Conservation (phyloP, 2,113 vertebrate genomes). For the Phrynosoma blainvillii region DNA sequence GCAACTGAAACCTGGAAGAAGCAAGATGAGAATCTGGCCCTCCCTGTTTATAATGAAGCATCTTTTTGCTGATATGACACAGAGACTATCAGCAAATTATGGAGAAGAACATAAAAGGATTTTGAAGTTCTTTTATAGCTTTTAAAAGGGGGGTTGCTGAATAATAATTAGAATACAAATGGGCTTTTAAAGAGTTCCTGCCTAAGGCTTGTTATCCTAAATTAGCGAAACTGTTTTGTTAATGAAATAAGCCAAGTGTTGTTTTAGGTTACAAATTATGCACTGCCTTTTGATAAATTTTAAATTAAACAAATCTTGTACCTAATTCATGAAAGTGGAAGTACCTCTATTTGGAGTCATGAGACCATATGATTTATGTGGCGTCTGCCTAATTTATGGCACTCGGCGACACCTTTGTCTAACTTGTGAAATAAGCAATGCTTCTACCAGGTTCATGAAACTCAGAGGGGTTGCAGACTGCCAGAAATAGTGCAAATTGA, state of each 20-base stretch:
- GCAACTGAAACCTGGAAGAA: conserved; percentile 47
- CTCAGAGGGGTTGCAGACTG: no score
- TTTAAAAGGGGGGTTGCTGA: conserved; percentile 7
- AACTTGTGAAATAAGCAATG: background rate
- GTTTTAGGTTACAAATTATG: conserved; percentile 5
- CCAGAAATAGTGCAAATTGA: no score
- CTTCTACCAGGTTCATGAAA: background rate
- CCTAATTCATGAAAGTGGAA: conserved; percentile 2
- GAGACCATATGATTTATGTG: background rate
- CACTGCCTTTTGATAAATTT: conserved; percentile 6
- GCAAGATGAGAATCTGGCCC: conserved; percentile 40
- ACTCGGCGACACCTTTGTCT: background rate
- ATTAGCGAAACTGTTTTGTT: conserved; percentile 10
- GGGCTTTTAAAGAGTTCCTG: conserved; percentile 13
- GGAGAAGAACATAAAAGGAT: conserved; percentile 41
- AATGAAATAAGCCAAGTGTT: conserved; percentile 21
- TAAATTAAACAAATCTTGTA: background rate
- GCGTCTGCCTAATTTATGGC: background rate
- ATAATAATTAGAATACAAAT: conserved; percentile 37
- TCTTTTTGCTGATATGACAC: background rate
- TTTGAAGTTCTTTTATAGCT: conserved; percentile 19
- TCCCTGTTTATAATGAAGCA: conserved; percentile 26
- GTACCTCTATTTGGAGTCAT: background rate
- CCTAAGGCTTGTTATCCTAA: conserved; percentile 22
- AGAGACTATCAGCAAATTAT: conserved; percentile 30